Base-by-base conservation (phyloP, 2,113 vertebrate genomes). In the Chiloscyllium plagiosum region DNA sequence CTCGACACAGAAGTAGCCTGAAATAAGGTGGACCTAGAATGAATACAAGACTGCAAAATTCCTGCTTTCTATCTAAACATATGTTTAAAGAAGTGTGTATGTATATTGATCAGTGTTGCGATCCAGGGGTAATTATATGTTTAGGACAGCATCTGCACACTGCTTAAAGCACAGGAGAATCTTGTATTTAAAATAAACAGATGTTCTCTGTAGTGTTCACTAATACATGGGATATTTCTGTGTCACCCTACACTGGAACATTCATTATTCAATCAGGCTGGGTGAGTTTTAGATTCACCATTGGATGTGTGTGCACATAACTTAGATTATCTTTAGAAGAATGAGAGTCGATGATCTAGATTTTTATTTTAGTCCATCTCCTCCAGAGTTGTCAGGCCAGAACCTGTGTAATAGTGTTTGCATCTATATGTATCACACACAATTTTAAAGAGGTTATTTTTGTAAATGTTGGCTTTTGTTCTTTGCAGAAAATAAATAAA, bases 371-470 rank as follows among this genome's bases (percentile, higher is more conserved):
- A 22, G n/a, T 65, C 33, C 15, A 37, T 37, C 20, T 37, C 26
- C 52, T 4, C 87, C 87, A 83, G 80, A 83, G 22, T 83, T 42
- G 15, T 83, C 37, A 5, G 80, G 20, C 80, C 37, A 61, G 29
- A 61, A 24, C 26, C 26, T 90, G 52, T 90, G 89, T 37, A 61
- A 17, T 61, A 68, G 13, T 93, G 61, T 93, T 19, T n/a, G 66
- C 65, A 92, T 42, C 33, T 37, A n/a, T 6, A 66, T 61, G 61
- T 65, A 93, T 65, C 29, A 93, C 61, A 33, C 19, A 93, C 68
- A 6, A 93, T 93, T 93, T 93, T 93, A 66, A 93, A 93, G 52
- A 93, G 89, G 89, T 93, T 93, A 93, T 93, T 93, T 93, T 93
- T 93, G 89, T 93, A 93, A 93, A 93, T 68, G 61, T 93, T 93